Percentiles rank a stretch among this genome's conserved stretches.
These are phyloP conservation scores for Turritopsis rubra DNA, from an alignment of 30 jellyfish, hydroid and myxozoan genomes.

Conservation along the genomic window DNA sequence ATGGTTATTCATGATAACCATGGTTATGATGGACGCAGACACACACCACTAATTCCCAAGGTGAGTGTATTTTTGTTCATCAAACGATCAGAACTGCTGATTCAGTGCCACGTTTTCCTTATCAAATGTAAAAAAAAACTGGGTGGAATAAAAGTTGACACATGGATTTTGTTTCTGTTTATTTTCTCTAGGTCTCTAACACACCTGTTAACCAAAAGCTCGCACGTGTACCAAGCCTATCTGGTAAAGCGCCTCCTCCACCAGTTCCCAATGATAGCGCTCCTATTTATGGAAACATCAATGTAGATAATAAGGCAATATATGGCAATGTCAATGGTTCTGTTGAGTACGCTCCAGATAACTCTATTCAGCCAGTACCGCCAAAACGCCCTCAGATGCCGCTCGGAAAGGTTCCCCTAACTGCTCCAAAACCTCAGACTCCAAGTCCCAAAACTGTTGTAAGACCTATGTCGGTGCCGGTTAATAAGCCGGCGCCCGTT, in stretches of 20 bases:
- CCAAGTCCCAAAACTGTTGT: slow-evolving; percentile 26
- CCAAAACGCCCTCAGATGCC: background rate
- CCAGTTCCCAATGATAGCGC: slow-evolving; percentile 7
- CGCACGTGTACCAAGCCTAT: slow-evolving; percentile 9
- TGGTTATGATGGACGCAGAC: background rate
- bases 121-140: no score
- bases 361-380: background rate
- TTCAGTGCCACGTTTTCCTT: no score
- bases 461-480: slow-evolving; percentile 17
- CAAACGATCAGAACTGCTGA: background rate
- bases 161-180: background rate
- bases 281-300: background rate
- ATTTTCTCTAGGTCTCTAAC: background rate
- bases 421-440: slow-evolving; percentile 14
- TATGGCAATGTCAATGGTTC: background rate
- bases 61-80: background rate
- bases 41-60: background rate
- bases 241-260: slow-evolving; percentile 35
- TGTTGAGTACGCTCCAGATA: background rate
- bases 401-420: background rate
- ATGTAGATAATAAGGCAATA: background rate
- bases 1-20: slow-evolving; percentile 1
- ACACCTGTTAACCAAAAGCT: background rate
- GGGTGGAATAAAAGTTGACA: no score
- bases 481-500: background rate